Conservation (phyloP, 2,113 vertebrate species). For the Capra hircus region DNA sequence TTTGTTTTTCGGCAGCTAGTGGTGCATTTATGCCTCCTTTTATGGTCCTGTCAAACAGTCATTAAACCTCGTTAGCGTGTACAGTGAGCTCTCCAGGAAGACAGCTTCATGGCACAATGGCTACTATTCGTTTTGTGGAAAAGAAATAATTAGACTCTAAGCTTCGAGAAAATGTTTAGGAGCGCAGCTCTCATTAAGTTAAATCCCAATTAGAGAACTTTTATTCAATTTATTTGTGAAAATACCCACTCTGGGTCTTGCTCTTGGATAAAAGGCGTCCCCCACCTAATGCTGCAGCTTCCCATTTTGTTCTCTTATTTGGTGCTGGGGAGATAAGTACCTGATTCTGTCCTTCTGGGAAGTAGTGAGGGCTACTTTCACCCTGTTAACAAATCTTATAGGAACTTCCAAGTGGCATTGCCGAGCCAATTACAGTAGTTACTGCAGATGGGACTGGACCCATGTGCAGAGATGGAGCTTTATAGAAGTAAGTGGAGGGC, state of each 20-base stretch:
- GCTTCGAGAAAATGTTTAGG: constrained; percentile 25
- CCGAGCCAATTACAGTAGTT: neutral
- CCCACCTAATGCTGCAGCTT: neutral
- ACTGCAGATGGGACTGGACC: neutral
- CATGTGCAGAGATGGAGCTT: neutral
- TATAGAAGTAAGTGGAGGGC: neutral
- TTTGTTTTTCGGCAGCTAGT: neutral
- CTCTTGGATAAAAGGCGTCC: neutral
- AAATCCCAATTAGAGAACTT: constrained; percentile 49
- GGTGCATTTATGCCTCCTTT: neutral
- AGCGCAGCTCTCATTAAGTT: neutral
- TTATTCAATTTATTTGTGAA: neutral
- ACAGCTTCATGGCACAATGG: neutral
- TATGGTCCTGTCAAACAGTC: constrained; percentile 32
- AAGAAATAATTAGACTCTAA: constrained; percentile 4
- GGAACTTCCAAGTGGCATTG: neutral
- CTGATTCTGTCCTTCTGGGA: neutral
- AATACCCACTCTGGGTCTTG: constrained; percentile 23
- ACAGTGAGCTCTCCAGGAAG: neutral
- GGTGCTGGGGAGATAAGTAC: neutral
- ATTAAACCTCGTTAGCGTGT: neutral
- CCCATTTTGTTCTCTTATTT: neutral
- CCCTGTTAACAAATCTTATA: neutral
- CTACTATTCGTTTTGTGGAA: constrained; percentile 19
- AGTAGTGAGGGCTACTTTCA: neutral